These are phyloP conservation scores for Harmothoe impar DNA, from an alignment of 2,888 invertebrate species.

Conservation along the genomic window DNA sequence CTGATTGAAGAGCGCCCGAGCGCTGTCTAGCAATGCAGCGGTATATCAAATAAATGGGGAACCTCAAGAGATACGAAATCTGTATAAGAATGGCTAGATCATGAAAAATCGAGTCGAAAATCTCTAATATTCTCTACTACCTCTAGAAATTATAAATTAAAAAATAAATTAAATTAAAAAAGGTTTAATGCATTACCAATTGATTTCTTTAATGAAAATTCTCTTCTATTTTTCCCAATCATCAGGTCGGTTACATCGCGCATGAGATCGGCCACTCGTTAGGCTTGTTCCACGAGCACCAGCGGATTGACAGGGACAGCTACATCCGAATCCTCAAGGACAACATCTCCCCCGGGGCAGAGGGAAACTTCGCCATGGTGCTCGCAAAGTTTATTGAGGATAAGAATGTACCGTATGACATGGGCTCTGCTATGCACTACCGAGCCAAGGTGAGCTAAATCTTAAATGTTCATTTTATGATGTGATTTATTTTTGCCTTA, in stretches of 20 bases:
- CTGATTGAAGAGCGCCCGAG: too few relatives aligned
- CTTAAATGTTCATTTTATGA: neutral
- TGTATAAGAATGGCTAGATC: too few relatives aligned
- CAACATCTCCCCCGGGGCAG: conserved; percentile 61
- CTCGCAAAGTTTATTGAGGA: conserved; percentile 41
- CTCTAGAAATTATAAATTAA: too few relatives aligned
- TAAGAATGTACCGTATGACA: conserved; percentile 64
- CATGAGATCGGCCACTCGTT: conserved; percentile 71
- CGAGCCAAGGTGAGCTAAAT: conserved; percentile 24
- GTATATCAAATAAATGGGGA: too few relatives aligned
- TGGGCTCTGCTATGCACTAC: conserved; percentile 62
- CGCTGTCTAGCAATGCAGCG: too few relatives aligned
- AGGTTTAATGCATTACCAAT: too few relatives aligned
- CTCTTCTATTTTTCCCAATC: neutral
- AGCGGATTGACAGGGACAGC: conserved; percentile 69
- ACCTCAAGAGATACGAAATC: too few relatives aligned
- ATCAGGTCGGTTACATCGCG: conserved; percentile 63
- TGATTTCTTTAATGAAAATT: too few relatives aligned
- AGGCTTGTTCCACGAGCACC: conserved; percentile 71
- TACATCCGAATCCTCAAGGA: conserved; percentile 67
- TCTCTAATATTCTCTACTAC: too few relatives aligned
- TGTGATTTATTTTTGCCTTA: too few relatives aligned
- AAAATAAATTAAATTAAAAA: too few relatives aligned
- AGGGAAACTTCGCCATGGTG: conserved; percentile 64
- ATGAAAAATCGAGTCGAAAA: too few relatives aligned